Conservation (phyloP, 2,113 vertebrate genomes). For the Hemicordylus capensis region DNA sequence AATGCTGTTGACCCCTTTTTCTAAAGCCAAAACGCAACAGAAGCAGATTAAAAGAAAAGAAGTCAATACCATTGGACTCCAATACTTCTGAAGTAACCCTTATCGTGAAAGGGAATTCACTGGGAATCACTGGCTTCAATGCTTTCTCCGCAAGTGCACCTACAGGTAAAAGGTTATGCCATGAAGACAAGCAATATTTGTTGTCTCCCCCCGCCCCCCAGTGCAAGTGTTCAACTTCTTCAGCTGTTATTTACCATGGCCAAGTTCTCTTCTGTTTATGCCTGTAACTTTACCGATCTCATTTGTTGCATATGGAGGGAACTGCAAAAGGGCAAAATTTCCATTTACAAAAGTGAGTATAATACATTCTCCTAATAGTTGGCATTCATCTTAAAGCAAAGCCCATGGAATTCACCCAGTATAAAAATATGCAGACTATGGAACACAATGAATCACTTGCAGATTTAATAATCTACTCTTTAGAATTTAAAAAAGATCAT, state of each 20-base stretch:
- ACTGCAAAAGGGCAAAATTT: constrained; percentile 74
- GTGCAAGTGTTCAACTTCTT: neutral
- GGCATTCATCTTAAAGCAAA: neutral
- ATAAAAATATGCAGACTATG: neutral
- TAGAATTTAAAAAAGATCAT: neutral
- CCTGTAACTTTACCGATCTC: constrained; percentile 90
- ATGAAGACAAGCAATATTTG: constrained; percentile 21
- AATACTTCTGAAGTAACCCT: constrained; percentile 95
- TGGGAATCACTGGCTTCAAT: constrained; percentile 90
- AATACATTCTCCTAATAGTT: neutral
- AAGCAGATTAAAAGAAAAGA: constrained; percentile 11
- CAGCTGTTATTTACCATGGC: constrained; percentile 85
- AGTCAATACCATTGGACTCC: constrained; percentile 91
- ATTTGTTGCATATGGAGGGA: constrained; percentile 98
- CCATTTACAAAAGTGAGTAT: rapidly evolving
- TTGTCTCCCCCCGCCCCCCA: no score
- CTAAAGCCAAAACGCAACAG: neutral
- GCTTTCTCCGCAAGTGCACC: constrained; percentile 95
- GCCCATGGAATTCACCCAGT: neutral
- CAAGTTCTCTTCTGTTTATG: constrained; percentile 91
- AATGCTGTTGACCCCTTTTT: neutral
- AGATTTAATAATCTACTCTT: neutral
- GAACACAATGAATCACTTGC: neutral
- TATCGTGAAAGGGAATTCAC: constrained; percentile 96
- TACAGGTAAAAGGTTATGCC: constrained; percentile 60